Evolutionary conservation across 2,113 vertebrate species (phyloP), one percentile per base, ranked within the genome.

Genomic region (Pavo muticus): DNA sequence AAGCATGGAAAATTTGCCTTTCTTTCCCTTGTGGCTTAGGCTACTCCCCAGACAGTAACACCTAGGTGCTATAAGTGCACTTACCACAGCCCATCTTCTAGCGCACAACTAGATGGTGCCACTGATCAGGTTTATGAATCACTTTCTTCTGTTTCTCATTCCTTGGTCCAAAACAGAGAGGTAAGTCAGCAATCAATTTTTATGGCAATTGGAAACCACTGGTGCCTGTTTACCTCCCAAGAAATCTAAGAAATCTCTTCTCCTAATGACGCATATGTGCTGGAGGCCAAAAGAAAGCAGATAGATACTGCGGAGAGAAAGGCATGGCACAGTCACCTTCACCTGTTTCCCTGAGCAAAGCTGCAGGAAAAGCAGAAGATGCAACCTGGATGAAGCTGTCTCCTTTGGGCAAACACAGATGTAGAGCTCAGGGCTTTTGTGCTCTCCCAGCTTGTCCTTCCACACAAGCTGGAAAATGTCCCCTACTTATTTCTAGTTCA

Each of bases 221-320:
- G 87, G 90, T 95, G 85, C 95, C 93, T 96, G 82, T 93, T 71
- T 90, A 39, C 83, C 72, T 95, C 72, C 79, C 65, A 54, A 1
- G 4, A 60, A 90, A 80, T 91, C 69, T 86, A 5, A 0, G 44
- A 87, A 89, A 78, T 82, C 32, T 73, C 35, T 86, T 77, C 19
- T 93, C 15, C 17, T 83, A 86, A 69, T 65, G 27, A 54, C 30
- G n/a, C 80, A 10, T 52, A 75, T 84, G 67, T 70, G 69, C 67
- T 54, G 44, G 42, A 91, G 39, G 57, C 61, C 77, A 74, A 81
- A 93, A 73, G 23, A 70, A 91, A 91, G 42, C 30, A 74, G 56
- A 50, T 56, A n/a, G 56, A 50, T 56, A n/a, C 7, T 76, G 23
- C 64, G 59, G 50, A 72, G 48, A 67, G 16, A 89, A 90, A 80